phyloP scores from a whole-genome alignment of 1,140 invertebrate genomes.

The Drusus annulatus region DNA sequence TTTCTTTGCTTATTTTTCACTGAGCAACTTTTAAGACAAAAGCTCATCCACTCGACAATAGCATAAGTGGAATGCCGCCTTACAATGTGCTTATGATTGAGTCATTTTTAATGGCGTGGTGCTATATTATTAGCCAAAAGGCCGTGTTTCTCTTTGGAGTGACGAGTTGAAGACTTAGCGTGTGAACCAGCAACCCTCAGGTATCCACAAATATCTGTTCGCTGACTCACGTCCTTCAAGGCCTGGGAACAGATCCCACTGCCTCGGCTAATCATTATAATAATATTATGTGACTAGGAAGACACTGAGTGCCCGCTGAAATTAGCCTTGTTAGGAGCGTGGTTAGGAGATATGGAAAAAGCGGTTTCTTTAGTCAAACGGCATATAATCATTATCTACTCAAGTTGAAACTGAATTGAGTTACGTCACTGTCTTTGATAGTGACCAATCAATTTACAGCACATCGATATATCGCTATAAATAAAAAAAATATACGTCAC shows the following conservation, averaged over 20 bases:
- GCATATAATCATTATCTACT: no score
- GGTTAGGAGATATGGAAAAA: no score
- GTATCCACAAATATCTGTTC: constrained; percentile 3
- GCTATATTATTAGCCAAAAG: not conserved
- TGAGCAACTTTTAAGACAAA: no score
- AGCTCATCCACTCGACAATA: no score
- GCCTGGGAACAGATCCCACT: constrained; percentile 12
- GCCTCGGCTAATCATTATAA: constrained; percentile 6
- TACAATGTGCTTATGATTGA: not conserved
- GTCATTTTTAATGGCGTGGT: constrained; percentile 10
- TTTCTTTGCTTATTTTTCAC: no score
- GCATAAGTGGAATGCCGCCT: no score
- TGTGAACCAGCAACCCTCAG: constrained; percentile 1
- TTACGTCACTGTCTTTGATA: no score
- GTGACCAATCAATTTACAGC: no score
- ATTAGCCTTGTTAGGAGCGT: not conserved
- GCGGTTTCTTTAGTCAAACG: no score
- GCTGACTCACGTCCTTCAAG: constrained; percentile 10
- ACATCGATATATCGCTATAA: no score
- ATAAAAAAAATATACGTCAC: no score
- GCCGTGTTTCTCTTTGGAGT: not conserved
- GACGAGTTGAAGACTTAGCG: not conserved
- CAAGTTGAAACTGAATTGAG: no score
- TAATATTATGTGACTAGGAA: constrained; percentile 7
- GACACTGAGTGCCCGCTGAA: not conserved